Evolutionary conservation across 2,797 vertebrate species (phyloP).

Genomic region (Eurystomus glaucurus): DNA sequence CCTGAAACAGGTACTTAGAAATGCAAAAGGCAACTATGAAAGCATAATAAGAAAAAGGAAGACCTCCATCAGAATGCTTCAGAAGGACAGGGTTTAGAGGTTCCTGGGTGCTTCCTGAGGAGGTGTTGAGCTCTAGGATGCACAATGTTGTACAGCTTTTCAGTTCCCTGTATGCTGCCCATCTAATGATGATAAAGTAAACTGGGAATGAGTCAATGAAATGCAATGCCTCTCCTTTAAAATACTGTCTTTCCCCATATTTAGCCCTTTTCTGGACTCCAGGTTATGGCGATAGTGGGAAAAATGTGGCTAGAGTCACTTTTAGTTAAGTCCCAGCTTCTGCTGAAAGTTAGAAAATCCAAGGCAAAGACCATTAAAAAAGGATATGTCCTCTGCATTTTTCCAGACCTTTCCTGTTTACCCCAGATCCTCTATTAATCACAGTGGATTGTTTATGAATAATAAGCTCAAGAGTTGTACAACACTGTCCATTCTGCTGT

Average conservation of each 20-base stretch:
- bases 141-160: neutral
- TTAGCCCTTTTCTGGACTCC: neutral
- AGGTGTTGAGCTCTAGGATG: neutral
- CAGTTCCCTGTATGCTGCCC: neutral
- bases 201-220: neutral
- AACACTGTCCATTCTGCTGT: neutral
- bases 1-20: neutral
- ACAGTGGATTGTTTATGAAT: neutral
- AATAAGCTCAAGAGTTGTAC: neutral
- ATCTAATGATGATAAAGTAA: neutral
- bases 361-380: neutral
- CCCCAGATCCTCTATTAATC: neutral
- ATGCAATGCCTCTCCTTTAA: neutral
- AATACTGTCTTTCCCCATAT: neutral
- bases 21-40: neutral
- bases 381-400: neutral
- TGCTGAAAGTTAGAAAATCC: neutral
- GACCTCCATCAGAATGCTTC: neutral
- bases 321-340: neutral
- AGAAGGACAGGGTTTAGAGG: neutral
- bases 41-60: neutral
- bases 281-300: neutral
- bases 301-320: neutral
- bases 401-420: neutral
- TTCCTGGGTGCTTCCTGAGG: neutral